These are phyloP conservation scores for Drosophila parabipectinata DNA, from an alignment of 1,140 invertebrate genomes.

Conservation along the genomic window DNA sequence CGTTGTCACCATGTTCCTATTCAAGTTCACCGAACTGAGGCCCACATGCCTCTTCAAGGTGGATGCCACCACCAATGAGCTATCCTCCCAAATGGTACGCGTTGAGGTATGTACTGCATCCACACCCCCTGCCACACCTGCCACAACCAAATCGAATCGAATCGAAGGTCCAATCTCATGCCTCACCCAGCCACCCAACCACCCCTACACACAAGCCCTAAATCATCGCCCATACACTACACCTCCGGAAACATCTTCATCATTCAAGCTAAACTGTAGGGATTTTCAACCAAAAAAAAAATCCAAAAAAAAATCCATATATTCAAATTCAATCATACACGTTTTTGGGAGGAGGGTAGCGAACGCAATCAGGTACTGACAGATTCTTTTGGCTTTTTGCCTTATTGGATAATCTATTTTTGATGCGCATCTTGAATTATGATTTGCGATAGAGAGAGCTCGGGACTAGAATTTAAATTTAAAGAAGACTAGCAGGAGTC, in stretches of 20 bases:
- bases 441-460: neutral
- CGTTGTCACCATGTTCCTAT: constrained; percentile 83
- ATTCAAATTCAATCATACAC: constrained; percentile 34
- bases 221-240: constrained; percentile 1
- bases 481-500: no score
- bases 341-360: neutral
- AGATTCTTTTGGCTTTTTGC: constrained; percentile 11
- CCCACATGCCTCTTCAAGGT: constrained; percentile 80
- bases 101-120: constrained; percentile 72
- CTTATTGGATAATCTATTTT: constrained; percentile 15
- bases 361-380: constrained; percentile 10
- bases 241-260: constrained; percentile 18
- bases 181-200: neutral
- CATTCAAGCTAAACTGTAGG: constrained; percentile 3
- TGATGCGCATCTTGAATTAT: neutral
- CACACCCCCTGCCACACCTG: no score
- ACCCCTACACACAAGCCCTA: neutral
- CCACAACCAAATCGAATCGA: neutral
- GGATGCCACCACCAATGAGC: constrained; percentile 61
- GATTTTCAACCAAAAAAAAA: neutral
- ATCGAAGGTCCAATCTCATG: constrained; percentile 27
- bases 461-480: neutral
- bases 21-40: constrained; percentile 83
- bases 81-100: constrained; percentile 72
- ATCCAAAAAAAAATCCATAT: neutral